Conservation (phyloP, 2,888 invertebrate genomes). For the Aleiodes testaceus region DNA sequence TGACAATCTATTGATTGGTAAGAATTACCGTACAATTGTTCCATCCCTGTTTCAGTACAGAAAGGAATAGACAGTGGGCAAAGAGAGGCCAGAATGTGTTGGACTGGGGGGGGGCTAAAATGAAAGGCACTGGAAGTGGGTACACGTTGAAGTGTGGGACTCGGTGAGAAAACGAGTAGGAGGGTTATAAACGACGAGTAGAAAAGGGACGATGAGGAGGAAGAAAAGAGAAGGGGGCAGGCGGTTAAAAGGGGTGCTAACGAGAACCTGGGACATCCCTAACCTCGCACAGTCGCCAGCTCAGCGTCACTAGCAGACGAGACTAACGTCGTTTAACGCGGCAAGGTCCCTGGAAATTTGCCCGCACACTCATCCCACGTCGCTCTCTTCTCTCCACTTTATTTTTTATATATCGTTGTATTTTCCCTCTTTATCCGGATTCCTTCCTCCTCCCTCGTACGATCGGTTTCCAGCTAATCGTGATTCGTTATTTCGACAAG, state of each 20-base stretch:
- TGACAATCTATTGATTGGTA: slow-evolving; percentile 70
- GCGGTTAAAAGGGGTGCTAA: slow-evolving; percentile 57
- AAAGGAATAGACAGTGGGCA: slow-evolving; percentile 50
- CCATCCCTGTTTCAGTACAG: slow-evolving; percentile 53
- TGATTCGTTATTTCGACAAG: slow-evolving; percentile 16
- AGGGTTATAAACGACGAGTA: slow-evolving; percentile 43
- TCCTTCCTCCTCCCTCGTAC: slow-evolving; percentile 9
- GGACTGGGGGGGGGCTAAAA: no score
- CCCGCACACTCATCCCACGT: slow-evolving; percentile 37
- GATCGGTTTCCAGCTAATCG: slow-evolving; percentile 17
- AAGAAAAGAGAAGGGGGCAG: slow-evolving; percentile 9
- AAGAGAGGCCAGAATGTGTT: not conserved
- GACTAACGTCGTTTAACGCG: slow-evolving; percentile 62
- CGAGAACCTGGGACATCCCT: slow-evolving; percentile 61
- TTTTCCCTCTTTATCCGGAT: slow-evolving; percentile 5
- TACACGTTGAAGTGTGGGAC: slow-evolving; percentile 33
- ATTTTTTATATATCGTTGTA: slow-evolving; percentile 30
- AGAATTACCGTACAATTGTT: slow-evolving; percentile 68
- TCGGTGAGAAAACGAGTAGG: slow-evolving; percentile 44
- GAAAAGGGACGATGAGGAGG: slow-evolving; percentile 31
- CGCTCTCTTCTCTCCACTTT: not conserved
- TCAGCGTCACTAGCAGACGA: slow-evolving; percentile 64
- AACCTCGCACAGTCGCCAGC: slow-evolving; percentile 57
- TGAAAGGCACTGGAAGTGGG: slow-evolving; percentile 15
- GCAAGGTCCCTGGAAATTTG: slow-evolving; percentile 49